These are phyloP conservation scores for Meloe dianella DNA, from an alignment of 2,888 invertebrate genomes.

Conservation along the genomic window DNA sequence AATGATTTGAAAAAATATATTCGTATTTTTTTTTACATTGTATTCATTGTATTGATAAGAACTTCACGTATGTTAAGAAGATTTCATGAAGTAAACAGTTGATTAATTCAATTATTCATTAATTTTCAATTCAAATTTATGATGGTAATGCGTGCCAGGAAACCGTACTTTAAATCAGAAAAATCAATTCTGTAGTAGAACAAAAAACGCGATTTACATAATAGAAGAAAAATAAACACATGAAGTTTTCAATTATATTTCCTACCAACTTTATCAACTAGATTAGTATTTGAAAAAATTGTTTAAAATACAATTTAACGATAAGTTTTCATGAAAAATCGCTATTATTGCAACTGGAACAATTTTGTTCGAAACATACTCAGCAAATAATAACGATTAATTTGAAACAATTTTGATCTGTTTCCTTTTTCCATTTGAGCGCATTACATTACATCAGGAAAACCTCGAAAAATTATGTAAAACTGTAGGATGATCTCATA, in stretches of 20 bases:
- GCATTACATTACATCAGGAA: no score
- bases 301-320: no score
- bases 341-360: no score
- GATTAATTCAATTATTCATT: constrained; percentile 5
- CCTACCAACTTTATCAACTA: no score
- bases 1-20: no score
- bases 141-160: background rate
- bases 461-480: background rate
- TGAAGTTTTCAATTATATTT: no score
- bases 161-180: background rate
- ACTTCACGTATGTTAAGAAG: background rate
- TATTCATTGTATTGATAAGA: background rate
- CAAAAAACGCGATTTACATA: background rate
- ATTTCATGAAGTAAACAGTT: background rate
- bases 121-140: background rate
- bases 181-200: background rate
- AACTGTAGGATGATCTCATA: background rate
- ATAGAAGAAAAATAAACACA: no score
- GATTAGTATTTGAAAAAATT: no score
- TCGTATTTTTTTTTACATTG: no score
- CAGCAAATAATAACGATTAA: background rate
- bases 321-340: no score
- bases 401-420: no score
- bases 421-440: no score
- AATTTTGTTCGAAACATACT: background rate